A percentile compares a stretch with the other conserved stretches of the same genome.
phyloP scores from a whole-genome alignment of 2,888 invertebrate species.

The Prosopocoilus inquinatus region DNA sequence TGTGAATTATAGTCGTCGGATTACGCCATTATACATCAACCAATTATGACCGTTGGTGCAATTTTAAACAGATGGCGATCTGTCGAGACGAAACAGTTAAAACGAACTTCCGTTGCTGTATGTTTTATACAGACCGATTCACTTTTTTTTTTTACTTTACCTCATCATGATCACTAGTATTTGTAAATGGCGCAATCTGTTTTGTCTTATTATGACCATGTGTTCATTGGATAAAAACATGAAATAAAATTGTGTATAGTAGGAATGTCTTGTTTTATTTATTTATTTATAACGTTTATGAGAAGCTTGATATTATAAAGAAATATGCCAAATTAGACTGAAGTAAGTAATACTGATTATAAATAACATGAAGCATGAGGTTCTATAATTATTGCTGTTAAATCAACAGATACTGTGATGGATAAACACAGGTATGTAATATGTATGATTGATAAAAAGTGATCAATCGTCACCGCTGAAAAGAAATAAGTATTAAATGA shows the following conservation, averaged over 20 bases:
- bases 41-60: constrained; percentile 46
- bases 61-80: constrained; percentile 32
- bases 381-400: too few species aligned
- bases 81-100: constrained; percentile 12
- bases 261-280: constrained; percentile 7
- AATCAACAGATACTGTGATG: too few species aligned
- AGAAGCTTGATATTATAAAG: too few species aligned
- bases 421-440: too few species aligned
- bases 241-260: constrained; percentile 43
- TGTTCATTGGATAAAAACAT: constrained; percentile 51
- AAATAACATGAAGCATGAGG: too few species aligned
- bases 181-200: constrained; percentile 49
- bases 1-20: constrained; percentile 38
- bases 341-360: too few species aligned
- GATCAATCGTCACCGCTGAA: too few species aligned
- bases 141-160: constrained; percentile 19
- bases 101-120: constrained; percentile 1
- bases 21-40: constrained; percentile 49
- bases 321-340: too few species aligned
- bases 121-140: constrained; percentile 17
- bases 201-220: constrained; percentile 47
- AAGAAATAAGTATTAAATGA: too few species aligned
- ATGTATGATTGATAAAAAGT: too few species aligned
- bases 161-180: constrained; percentile 31
- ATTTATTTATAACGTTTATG: neutral